Conservation (phyloP, 2,797 vertebrate species). For the Tympanoctomys barrerae region DNA sequence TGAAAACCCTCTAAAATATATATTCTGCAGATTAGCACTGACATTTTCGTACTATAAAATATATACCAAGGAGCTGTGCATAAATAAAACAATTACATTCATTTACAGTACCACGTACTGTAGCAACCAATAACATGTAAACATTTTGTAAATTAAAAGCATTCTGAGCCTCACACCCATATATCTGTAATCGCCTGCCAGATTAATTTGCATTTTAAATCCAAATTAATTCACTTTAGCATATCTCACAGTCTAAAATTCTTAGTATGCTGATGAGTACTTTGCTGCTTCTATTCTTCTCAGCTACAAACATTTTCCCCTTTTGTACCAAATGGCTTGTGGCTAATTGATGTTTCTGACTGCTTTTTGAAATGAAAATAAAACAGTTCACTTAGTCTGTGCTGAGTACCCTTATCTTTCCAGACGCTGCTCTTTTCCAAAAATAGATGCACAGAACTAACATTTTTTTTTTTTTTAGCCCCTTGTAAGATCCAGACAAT, state of each 20-base stretch:
- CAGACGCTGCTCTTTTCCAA: slow-evolving; percentile 91
- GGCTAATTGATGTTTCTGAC: slow-evolving; percentile 95
- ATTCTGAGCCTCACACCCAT: slow-evolving; percentile 92
- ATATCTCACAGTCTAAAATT: slow-evolving; percentile 96
- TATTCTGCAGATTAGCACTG: slow-evolving; percentile 87
- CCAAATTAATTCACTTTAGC: slow-evolving; percentile 99
- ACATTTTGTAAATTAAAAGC: slow-evolving; percentile 93
- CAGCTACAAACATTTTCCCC: slow-evolving; percentile 93
- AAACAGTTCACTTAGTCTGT: slow-evolving; percentile 93
- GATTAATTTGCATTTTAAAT: slow-evolving; percentile 99
- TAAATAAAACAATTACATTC: slow-evolving; percentile 91
- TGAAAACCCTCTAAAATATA: slow-evolving; percentile 87
- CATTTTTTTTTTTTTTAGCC: slow-evolving; percentile 87
- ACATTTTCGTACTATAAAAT: slow-evolving; percentile 87
- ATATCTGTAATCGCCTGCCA: slow-evolving; percentile 95
- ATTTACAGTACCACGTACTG: slow-evolving; percentile 88
- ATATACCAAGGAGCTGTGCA: slow-evolving; percentile 87
- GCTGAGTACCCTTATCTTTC: slow-evolving; percentile 93
- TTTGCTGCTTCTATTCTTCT: slow-evolving; percentile 91
- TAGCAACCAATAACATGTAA: slow-evolving; percentile 92
- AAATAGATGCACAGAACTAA: slow-evolving; percentile 90
- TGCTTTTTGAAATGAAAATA: slow-evolving; percentile 94
- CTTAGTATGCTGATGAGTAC: slow-evolving; percentile 97
- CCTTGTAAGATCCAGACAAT: slow-evolving; percentile 93
- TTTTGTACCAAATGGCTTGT: slow-evolving; percentile 95